phyloP scores from a whole-genome alignment of 2,113 vertebrate genomes.

The Tragelaphus scriptus region DNA sequence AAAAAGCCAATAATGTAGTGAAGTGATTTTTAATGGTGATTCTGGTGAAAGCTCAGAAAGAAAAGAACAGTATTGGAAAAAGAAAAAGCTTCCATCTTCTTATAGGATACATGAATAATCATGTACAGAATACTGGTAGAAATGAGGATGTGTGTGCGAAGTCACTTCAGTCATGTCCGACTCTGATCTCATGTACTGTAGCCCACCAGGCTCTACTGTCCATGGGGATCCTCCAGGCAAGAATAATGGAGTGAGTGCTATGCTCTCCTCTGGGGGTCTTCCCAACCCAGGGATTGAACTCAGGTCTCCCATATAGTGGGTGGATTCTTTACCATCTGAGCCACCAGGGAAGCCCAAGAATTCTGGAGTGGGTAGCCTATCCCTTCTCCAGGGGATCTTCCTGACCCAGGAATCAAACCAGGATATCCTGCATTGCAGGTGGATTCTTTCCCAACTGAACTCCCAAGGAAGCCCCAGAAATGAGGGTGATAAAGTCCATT shows the following conservation, averaged over 20 bases:
- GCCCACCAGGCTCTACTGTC: not conserved
- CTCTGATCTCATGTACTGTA: not conserved
- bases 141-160: not conserved
- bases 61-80: not conserved
- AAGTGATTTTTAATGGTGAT: not conserved
- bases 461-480: not conserved
- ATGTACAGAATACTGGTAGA: not conserved
- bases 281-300: not conserved
- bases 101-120: not conserved
- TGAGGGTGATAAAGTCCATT: not conserved
- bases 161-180: not conserved
- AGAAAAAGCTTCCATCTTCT: not conserved
- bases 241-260: not conserved
- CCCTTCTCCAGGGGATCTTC: not conserved
- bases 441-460: not conserved
- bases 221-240: not conserved
- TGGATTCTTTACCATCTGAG: not conserved
- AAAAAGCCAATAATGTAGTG: not conserved
- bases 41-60: not conserved
- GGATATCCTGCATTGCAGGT: not conserved
- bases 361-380: not conserved
- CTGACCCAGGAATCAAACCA: not conserved
- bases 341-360: not conserved
- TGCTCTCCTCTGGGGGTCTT: rapidly evolving
- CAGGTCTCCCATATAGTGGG: not conserved